phyloP scores from a whole-genome alignment of 2,113 vertebrate genomes.

The Gallinago undulata region DNA sequence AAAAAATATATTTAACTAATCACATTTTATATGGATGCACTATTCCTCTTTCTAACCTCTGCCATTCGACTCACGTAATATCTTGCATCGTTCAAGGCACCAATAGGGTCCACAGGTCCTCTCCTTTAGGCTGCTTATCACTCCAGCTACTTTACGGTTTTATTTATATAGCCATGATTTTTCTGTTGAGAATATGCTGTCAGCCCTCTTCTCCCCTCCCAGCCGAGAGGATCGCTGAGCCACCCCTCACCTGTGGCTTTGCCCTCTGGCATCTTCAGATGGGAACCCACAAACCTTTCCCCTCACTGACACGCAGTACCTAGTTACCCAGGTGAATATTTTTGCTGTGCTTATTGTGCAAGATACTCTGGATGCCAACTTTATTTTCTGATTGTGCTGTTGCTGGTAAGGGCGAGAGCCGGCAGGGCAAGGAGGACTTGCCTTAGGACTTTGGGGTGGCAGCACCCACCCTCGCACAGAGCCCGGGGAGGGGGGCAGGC shows the following conservation, averaged over 20 bases:
- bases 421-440: background rate
- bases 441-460: rapidly evolving
- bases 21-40: background rate
- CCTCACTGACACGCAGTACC: rapidly evolving
- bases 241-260: background rate
- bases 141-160: background rate
- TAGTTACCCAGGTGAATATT: background rate
- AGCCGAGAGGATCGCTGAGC: rapidly evolving
- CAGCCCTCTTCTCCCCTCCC: background rate
- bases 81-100: background rate
- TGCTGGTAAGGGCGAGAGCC: background rate
- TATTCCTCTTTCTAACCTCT: background rate
- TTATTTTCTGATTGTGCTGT: rapidly evolving
- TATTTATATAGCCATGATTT: background rate
- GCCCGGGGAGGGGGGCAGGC: background rate
- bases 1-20: background rate
- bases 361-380: background rate
- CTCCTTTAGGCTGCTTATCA: background rate
- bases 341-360: rapidly evolving
- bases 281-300: background rate
- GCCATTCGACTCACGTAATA: background rate
- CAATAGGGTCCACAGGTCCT: background rate
- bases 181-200: background rate
- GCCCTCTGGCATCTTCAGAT: background rate
- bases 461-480: rapidly evolving